Evolutionary conservation across 92 coral and sea anemone genomes (phyloP).

Genomic region (Zoanthus sansibaricus): DNA sequence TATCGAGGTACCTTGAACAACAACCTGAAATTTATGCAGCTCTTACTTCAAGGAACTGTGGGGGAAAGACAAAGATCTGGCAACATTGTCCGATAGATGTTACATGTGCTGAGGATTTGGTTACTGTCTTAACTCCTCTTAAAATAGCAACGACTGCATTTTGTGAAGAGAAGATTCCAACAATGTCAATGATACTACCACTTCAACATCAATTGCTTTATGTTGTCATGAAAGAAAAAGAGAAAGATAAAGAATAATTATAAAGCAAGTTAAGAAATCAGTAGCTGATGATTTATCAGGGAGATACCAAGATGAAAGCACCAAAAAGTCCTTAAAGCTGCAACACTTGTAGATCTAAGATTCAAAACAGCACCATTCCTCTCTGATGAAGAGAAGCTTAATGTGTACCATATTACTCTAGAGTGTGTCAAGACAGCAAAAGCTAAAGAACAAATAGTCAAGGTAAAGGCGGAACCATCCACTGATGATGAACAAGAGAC

Average conservation of each 20-base stretch:
- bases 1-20: constrained; percentile 66
- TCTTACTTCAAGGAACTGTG: constrained; percentile 58
- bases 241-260: constrained; percentile 58
- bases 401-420: constrained; percentile 63
- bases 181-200: constrained; percentile 60
- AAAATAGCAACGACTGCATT: constrained; percentile 52
- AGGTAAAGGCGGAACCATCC: constrained; percentile 21
- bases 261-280: constrained; percentile 53
- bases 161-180: constrained; percentile 62
- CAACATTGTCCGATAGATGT: constrained; percentile 57
- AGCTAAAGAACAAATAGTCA: constrained; percentile 7
- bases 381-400: constrained; percentile 57
- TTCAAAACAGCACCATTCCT: constrained; percentile 68
- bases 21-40: constrained; percentile 60
- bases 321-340: constrained; percentile 57
- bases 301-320: constrained; percentile 54
- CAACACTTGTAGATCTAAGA: constrained; percentile 65
- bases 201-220: constrained; percentile 59
- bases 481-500: too few relatives aligned
- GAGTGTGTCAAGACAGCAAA: constrained; percentile 51
- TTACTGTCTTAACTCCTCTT: constrained; percentile 47
- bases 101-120: constrained; percentile 49
- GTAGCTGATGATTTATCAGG: constrained; percentile 2
- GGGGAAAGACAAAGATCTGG: constrained; percentile 48
- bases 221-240: constrained; percentile 53